Evolutionary conservation across 2,888 invertebrate genomes (phyloP).

Genomic region (Ephialtes manifestator): DNA sequence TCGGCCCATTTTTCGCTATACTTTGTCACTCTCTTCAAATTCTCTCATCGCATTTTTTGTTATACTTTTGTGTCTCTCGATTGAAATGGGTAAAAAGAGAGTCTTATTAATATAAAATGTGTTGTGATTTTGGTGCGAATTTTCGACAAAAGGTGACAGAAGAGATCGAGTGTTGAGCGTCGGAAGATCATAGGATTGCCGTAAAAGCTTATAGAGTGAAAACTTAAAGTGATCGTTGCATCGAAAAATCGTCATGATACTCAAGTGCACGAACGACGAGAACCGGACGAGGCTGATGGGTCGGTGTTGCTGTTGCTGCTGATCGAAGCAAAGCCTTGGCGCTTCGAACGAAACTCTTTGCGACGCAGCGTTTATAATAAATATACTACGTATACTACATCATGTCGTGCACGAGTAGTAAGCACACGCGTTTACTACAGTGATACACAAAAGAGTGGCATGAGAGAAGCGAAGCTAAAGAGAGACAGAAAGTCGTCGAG

Average conservation of each 20-base stretch:
- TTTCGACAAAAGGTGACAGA: not conserved
- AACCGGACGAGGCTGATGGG: not conserved
- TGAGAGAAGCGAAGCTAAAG: slow-evolving; percentile 2
- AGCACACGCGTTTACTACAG: not conserved
- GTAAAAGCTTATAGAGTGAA: not conserved
- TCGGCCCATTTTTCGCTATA: no score
- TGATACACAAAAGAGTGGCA: not conserved
- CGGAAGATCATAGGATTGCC: not conserved
- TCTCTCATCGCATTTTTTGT: slow-evolving; percentile 5
- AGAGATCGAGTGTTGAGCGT: not conserved
- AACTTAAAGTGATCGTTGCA: not conserved
- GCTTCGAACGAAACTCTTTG: not conserved
- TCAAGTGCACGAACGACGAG: not conserved
- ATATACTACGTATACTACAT: not conserved
- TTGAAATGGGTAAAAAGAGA: not conserved
- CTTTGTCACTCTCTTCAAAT: no score
- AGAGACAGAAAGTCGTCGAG: not conserved
- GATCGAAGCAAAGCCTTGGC: slow-evolving; percentile 3
- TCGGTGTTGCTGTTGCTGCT: not conserved
- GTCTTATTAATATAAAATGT: not conserved
- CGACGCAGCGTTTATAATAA: not conserved
- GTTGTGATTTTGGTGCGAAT: not conserved
- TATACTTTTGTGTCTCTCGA: slow-evolving; percentile 2
- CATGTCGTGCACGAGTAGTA: not conserved
- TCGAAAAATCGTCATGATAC: not conserved